Percentiles rank a stretch among this genome's conserved stretches.
Evolutionary conservation across 2,113 vertebrate genomes (phyloP).

Genomic region (Ardeotis arabs): DNA sequence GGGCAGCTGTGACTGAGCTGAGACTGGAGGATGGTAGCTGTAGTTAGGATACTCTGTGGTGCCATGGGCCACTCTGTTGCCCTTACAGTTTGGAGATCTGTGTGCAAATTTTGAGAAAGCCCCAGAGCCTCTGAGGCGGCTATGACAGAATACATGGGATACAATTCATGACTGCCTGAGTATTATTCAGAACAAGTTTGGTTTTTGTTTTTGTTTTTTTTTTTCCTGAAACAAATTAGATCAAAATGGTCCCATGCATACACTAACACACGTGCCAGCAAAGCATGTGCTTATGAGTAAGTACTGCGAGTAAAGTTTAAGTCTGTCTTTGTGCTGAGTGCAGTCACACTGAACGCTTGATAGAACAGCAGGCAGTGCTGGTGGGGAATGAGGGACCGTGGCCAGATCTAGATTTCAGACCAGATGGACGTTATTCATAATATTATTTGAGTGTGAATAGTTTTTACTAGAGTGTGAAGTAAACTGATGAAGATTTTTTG

Average conservation of each 20-base stretch:
- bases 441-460: neutral
- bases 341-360: neutral
- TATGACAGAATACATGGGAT: neutral
- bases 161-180: neutral
- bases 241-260: neutral
- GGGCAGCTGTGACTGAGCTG: neutral
- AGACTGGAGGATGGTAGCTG: neutral
- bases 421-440: constrained; percentile 26
- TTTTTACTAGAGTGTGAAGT: constrained; percentile 27
- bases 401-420: constrained; percentile 25
- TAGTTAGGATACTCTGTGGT: neutral
- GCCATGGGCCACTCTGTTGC: neutral
- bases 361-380: neutral
- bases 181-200: neutral
- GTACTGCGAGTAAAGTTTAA: neutral
- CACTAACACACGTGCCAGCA: neutral
- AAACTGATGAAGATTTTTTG: constrained; percentile 3
- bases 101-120: neutral
- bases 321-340: neutral
- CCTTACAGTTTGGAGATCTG: neutral
- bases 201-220: no score
- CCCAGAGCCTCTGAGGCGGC: no score
- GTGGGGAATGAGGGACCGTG: neutral
- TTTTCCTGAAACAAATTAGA: neutral
- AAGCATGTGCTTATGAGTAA: neutral